phyloP scores from a whole-genome alignment of 2,113 vertebrate species.

The Setophaga petechia region DNA sequence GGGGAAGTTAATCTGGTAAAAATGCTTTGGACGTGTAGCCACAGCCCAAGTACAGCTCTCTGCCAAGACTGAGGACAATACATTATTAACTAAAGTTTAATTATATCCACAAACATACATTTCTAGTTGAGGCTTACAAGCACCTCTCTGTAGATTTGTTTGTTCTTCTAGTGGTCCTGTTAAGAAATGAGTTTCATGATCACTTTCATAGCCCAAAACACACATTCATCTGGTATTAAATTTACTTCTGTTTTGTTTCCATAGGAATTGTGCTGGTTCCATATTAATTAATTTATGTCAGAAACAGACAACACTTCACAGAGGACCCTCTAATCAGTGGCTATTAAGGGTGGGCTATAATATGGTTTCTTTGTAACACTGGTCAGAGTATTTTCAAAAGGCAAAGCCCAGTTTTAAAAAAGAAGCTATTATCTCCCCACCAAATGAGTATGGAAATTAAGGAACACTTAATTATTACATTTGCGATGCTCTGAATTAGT shows the following conservation, averaged over 20 bases:
- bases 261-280: constrained; percentile 14
- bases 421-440: not conserved
- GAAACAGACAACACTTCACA: constrained; percentile 23
- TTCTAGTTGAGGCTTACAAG: constrained; percentile 3
- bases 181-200: constrained; percentile 22
- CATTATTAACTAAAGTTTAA: constrained; percentile 53
- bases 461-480: not conserved
- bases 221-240: not conserved
- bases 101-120: constrained; percentile 44
- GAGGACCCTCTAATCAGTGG: constrained; percentile 54
- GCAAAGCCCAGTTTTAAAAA: not conserved
- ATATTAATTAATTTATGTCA: constrained; percentile 31
- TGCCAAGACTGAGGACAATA: constrained; percentile 32
- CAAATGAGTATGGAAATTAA: not conserved
- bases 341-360: constrained; percentile 4
- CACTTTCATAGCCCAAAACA: not conserved
- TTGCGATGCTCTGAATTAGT: not conserved
- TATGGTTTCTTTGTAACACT: not conserved
- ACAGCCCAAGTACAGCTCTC: not conserved
- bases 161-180: not conserved
- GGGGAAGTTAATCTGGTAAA: not conserved
- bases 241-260: constrained; percentile 6
- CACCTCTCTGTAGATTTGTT: not conserved
- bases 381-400: not conserved
- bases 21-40: not conserved